Conservation (phyloP, 2,797 vertebrate genomes). For the Garrulus glandarius region DNA sequence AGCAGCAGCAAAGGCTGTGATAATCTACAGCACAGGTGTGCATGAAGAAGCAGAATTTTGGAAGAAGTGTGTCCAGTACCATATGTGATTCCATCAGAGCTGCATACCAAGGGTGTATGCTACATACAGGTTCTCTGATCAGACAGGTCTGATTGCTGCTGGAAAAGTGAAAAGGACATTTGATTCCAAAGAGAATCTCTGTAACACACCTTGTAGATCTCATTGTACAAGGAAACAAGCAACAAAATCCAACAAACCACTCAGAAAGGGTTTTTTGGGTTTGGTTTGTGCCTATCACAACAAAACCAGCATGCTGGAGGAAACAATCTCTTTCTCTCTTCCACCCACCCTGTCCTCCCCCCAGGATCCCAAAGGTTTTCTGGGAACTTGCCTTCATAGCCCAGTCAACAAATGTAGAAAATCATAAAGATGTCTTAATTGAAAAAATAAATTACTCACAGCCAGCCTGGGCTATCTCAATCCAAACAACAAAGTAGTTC, state of each 20-base stretch:
- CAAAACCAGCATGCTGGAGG: neutral
- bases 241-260: neutral
- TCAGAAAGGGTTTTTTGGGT: neutral
- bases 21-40: neutral
- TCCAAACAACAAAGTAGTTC: conserved; percentile 35
- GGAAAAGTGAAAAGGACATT: neutral
- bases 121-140: neutral
- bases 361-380: neutral
- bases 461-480: conserved; percentile 33
- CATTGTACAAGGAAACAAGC: neutral
- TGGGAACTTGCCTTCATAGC: neutral
- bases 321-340: neutral
- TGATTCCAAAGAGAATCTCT: neutral
- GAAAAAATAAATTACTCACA: conserved; percentile 21
- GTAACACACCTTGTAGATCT: neutral
- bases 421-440: conserved; percentile 32
- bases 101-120: neutral
- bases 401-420: conserved; percentile 23
- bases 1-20: neutral
- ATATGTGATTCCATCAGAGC: neutral
- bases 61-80: neutral
- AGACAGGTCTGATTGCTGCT: neutral
- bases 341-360: rapidly evolving
- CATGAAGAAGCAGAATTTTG: neutral
- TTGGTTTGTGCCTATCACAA: neutral